Evolutionary conservation across 2,113 vertebrate species (phyloP).

Genomic region (Sturnus vulgaris): DNA sequence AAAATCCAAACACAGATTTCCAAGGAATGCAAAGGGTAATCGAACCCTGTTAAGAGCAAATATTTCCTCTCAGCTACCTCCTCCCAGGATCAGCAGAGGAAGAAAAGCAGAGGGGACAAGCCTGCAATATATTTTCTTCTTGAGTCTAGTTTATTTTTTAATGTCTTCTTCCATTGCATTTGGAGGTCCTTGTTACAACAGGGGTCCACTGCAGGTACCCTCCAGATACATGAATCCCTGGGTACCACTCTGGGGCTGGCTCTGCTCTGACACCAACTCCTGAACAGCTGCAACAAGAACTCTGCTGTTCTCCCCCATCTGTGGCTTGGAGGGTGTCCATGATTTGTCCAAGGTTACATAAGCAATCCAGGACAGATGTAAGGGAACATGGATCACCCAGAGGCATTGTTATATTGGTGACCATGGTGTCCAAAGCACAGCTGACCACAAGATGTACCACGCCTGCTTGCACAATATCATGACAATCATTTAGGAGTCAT

Average conservation of each 20-base stretch:
- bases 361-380: not conserved
- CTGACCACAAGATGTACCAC: not conserved
- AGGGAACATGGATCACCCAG: not conserved
- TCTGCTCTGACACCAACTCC: not conserved
- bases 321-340: not conserved
- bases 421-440: not conserved
- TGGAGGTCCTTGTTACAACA: not conserved
- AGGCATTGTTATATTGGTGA: not conserved
- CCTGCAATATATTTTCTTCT: not conserved
- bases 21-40: not conserved
- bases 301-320: not conserved
- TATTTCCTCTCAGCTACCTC: not conserved
- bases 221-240: accelerated
- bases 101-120: not conserved
- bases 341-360: not conserved
- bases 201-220: not conserved
- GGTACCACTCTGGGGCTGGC: not conserved
- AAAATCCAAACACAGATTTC: not conserved
- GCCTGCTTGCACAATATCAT: not conserved
- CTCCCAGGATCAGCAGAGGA: not conserved
- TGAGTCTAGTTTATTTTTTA: not conserved
- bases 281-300: not conserved
- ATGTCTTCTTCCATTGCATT: not conserved
- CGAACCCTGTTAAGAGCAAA: not conserved
- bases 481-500: not conserved